Conservation (phyloP, 2,113 vertebrate genomes). For the Craseonycteris thonglongyai region DNA sequence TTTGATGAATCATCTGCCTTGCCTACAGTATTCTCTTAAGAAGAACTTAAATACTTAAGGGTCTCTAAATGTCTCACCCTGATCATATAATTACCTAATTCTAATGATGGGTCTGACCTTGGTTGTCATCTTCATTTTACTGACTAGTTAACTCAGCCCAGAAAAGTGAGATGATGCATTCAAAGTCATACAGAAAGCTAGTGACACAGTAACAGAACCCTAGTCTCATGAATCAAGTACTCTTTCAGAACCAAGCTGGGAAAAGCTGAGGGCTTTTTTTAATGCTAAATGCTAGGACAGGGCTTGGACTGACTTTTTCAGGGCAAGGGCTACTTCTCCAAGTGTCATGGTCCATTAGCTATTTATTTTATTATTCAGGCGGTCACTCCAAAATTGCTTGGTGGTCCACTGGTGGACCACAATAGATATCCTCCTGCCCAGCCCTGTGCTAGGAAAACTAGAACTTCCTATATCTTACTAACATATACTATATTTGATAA, state of each 20-base stretch:
- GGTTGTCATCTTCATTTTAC: neutral
- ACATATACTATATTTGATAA: neutral
- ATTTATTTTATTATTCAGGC: too few relatives aligned
- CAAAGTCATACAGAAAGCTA: neutral
- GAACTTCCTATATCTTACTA: conserved; percentile 15
- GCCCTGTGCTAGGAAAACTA: conserved; percentile 1
- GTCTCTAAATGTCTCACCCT: neutral
- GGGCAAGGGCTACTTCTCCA: too few relatives aligned
- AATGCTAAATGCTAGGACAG: neutral
- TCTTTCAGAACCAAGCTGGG: neutral
- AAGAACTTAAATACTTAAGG: neutral
- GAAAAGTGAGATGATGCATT: neutral
- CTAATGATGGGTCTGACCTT: neutral
- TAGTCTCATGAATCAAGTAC: neutral
- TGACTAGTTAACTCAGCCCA: neutral
- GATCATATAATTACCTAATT: conserved; percentile 10
- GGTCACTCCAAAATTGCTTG: too few relatives aligned
- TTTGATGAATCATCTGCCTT: neutral
- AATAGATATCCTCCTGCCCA: too few relatives aligned
- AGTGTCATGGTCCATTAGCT: too few relatives aligned
- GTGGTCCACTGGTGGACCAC: too few relatives aligned
- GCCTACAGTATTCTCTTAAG: neutral
- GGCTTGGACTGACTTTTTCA: too few relatives aligned
- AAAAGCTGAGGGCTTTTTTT: neutral
- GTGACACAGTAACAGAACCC: neutral